Evolutionary conservation across 2,797 vertebrate species (phyloP).

Genomic region (Psittacula echo): DNA sequence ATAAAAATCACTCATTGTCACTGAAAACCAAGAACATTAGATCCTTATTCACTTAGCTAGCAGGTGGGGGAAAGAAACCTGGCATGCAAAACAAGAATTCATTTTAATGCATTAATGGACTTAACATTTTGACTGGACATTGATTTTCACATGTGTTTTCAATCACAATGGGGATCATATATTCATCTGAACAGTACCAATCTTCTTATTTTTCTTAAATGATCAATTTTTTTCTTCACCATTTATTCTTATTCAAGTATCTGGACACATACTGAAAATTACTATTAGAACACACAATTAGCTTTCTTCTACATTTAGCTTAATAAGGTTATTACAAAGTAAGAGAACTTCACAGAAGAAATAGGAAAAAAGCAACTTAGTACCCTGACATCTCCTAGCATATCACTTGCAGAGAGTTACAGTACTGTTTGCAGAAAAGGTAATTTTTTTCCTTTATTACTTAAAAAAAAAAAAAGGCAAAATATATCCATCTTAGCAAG

Average conservation of each 20-base stretch:
- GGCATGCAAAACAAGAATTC: accelerated
- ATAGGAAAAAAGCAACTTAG: background rate
- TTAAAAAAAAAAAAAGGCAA: background rate
- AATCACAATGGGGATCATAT: background rate
- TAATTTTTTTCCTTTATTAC: background rate
- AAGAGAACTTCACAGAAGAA: background rate
- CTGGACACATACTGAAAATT: background rate
- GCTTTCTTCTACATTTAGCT: background rate
- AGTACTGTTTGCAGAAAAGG: background rate
- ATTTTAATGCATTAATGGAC: background rate
- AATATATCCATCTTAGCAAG: background rate
- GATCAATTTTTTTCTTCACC: background rate
- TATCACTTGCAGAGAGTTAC: background rate
- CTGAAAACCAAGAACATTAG: background rate
- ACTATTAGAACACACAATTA: background rate
- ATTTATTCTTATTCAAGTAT: background rate
- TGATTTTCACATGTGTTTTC: background rate
- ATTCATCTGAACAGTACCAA: background rate
- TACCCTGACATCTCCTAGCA: background rate
- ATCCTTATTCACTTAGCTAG: background rate
- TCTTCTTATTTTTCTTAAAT: background rate
- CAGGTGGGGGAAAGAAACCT: background rate
- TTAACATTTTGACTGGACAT: background rate
- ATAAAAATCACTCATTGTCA: background rate
- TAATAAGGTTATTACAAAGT: background rate